phyloP scores from a whole-genome alignment of 2,797 vertebrate species.

The Mus spretus region DNA sequence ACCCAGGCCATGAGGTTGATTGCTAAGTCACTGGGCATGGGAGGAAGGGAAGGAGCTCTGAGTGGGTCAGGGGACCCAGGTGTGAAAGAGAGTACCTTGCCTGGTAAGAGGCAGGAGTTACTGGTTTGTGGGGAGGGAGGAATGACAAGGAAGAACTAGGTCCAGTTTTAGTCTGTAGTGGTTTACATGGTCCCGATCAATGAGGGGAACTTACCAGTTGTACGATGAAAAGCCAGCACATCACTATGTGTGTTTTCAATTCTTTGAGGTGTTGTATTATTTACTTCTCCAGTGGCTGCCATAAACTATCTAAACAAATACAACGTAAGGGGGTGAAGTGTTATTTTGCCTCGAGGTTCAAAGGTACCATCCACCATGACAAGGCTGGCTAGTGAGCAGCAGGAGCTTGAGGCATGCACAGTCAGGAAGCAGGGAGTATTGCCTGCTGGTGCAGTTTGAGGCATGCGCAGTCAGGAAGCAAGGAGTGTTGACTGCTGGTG shows the following conservation, averaged over 20 bases:
- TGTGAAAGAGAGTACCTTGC: background rate
- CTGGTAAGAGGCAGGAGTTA: background rate
- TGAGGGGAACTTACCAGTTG: background rate
- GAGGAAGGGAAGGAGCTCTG: background rate
- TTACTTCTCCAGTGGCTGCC: background rate
- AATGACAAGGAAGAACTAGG: background rate
- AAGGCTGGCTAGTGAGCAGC: no score
- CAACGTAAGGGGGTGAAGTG: background rate
- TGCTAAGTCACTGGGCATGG: fast-evolving
- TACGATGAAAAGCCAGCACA: background rate
- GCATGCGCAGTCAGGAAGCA: background rate
- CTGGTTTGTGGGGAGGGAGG: background rate
- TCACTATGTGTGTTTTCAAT: background rate
- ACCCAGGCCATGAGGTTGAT: fast-evolving
- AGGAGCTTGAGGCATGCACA: background rate
- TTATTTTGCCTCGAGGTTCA: background rate
- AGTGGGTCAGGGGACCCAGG: background rate
- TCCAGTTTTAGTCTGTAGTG: background rate
- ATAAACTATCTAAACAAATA: background rate
- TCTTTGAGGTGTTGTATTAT: background rate
- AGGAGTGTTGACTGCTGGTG: no score
- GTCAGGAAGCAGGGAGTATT: background rate
- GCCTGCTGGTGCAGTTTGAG: no score
- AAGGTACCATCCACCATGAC: background rate
- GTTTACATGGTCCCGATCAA: background rate